These are phyloP conservation scores for Matsumurasca onukii DNA, from an alignment of 1,140 invertebrate species.

Conservation along the genomic window DNA sequence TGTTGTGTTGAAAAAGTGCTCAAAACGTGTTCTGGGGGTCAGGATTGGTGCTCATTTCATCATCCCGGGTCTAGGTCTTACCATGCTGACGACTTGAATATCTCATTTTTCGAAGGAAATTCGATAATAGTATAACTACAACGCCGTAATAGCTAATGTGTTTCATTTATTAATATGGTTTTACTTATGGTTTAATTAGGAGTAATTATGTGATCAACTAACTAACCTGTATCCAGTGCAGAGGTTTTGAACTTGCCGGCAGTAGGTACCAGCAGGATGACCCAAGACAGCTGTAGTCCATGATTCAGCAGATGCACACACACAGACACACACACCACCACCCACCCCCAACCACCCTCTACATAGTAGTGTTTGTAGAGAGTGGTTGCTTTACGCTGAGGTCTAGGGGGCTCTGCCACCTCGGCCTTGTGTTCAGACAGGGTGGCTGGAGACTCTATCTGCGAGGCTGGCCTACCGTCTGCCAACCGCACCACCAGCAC, in stretches of 20 bases:
- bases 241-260: constrained; percentile 44
- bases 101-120: too few species aligned
- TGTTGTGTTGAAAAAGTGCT: too few species aligned
- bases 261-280: constrained; percentile 41
- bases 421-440: neutral
- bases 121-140: too few species aligned
- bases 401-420: neutral
- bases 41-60: too few species aligned
- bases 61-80: too few species aligned
- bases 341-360: constrained; percentile 81
- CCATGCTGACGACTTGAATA: too few species aligned
- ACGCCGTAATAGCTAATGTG: too few species aligned
- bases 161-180: too few species aligned
- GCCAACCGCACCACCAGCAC: constrained; percentile 37
- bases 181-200: too few species aligned
- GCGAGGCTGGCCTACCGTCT: constrained; percentile 15
- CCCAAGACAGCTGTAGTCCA: constrained; percentile 59
- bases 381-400: constrained; percentile 13
- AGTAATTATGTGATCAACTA: too few species aligned
- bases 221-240: constrained; percentile 29
- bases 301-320: constrained; percentile 64
- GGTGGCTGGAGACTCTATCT: constrained; percentile 18
- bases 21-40: too few species aligned
- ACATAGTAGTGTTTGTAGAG: constrained; percentile 66
- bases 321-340: constrained; percentile 65